These are phyloP conservation scores for Aelia acuminata DNA, from an alignment of 2,888 invertebrate species.

Conservation along the genomic window DNA sequence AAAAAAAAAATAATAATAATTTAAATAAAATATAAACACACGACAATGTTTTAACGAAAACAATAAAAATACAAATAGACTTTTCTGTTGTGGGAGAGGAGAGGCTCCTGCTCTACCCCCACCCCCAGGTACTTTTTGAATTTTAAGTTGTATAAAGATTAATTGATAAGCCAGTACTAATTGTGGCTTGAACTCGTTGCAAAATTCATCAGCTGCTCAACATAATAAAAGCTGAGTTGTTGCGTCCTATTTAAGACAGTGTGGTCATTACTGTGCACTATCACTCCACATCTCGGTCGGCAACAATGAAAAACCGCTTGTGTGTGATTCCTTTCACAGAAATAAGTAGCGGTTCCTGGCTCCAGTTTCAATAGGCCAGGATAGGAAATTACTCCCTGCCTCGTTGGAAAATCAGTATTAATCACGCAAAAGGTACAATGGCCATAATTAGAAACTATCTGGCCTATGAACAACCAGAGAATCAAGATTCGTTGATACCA, in stretches of 20 bases:
- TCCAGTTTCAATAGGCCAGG: neutral
- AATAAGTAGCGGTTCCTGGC: constrained; percentile 16
- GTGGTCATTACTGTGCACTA: neutral
- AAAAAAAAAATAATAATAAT: too few relatives aligned
- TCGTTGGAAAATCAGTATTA: neutral
- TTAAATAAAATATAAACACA: too few relatives aligned
- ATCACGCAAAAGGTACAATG: neutral
- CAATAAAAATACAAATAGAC: too few relatives aligned
- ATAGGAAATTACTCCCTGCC: constrained; percentile 20
- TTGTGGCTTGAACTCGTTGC: neutral
- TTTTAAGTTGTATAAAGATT: neutral
- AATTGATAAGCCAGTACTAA: neutral
- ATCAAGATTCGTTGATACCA: too few relatives aligned
- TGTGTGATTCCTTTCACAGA: constrained; percentile 51
- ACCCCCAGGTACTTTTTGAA: too few relatives aligned
- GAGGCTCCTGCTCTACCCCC: too few relatives aligned
- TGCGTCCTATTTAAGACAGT: constrained; percentile 52
- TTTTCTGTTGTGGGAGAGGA: too few relatives aligned
- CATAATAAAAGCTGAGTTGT: constrained; percentile 50
- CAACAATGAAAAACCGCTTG: constrained; percentile 52
- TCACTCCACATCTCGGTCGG: neutral
- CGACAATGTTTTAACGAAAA: too few relatives aligned
- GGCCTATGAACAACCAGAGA: too few relatives aligned
- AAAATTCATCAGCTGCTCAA: constrained; percentile 53
- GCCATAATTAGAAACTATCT: neutral